These are phyloP conservation scores for Zaprionus bogoriensis DNA, from an alignment of 2,888 invertebrate species.

Conservation along the genomic window DNA sequence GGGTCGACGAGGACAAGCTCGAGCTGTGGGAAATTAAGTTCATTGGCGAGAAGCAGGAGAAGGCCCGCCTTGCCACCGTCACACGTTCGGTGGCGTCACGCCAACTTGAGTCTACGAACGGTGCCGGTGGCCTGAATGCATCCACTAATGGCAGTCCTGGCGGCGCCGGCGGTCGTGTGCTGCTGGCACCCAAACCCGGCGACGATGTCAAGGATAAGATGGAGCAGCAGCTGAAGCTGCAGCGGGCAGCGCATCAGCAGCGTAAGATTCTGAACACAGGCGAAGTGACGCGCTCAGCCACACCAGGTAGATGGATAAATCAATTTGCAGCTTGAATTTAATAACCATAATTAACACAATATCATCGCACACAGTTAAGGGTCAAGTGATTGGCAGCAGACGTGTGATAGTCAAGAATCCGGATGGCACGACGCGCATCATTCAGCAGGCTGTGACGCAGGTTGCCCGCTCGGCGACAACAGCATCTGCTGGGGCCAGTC, in stretches of 20 bases:
- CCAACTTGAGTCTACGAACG: slow-evolving; percentile 87
- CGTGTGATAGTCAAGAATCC: slow-evolving; percentile 83
- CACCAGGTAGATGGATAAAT: slow-evolving; percentile 63
- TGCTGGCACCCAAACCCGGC: slow-evolving; percentile 83
- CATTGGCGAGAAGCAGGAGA: slow-evolving; percentile 92
- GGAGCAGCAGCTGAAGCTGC: slow-evolving; percentile 94
- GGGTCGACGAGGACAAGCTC: slow-evolving; percentile 97
- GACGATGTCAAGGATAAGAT: slow-evolving; percentile 93
- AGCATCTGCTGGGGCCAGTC: slow-evolving; percentile 84
- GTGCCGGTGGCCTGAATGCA: slow-evolving; percentile 46
- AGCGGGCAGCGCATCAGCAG: slow-evolving; percentile 94
- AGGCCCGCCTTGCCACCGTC: slow-evolving; percentile 81
- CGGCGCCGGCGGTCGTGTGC: slow-evolving; percentile 50
- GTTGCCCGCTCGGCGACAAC: slow-evolving; percentile 80
- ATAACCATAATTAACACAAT: not conserved
- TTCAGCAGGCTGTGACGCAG: slow-evolving; percentile 85
- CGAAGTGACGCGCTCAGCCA: slow-evolving; percentile 54
- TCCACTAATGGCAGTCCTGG: slow-evolving; percentile 66
- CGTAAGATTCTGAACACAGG: slow-evolving; percentile 85
- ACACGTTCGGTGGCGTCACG: slow-evolving; percentile 86
- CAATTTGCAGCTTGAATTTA: not conserved
- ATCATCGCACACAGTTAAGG: slow-evolving; percentile 54
- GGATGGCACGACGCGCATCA: slow-evolving; percentile 87
- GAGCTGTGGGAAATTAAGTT: slow-evolving; percentile 98
- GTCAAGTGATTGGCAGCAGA: slow-evolving; percentile 79